phyloP scores from a whole-genome alignment of 2,113 vertebrate species.

The Phalacrocorax carbo region DNA sequence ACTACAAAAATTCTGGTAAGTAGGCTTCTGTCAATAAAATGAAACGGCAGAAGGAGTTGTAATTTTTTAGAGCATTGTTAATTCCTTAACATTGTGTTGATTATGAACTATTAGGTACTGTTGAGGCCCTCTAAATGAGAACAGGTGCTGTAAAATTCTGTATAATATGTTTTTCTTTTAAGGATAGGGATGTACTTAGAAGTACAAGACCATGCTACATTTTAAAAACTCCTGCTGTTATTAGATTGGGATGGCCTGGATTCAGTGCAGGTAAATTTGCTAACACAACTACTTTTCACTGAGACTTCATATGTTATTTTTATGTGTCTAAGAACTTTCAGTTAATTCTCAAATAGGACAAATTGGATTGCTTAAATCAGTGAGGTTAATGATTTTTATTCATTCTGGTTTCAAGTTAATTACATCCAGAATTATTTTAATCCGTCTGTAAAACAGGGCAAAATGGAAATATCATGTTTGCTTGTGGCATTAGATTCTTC shows the following conservation, averaged over 20 bases:
- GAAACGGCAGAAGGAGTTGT: neutral
- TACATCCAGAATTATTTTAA: neutral
- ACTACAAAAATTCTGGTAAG: slow-evolving; percentile 96
- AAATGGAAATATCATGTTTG: neutral
- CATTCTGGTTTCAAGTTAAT: neutral
- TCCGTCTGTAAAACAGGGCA: neutral
- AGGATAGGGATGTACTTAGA: neutral
- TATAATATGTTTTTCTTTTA: neutral
- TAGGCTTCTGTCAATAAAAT: neutral
- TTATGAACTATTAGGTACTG: neutral
- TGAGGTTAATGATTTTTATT: neutral
- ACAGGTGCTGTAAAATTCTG: neutral
- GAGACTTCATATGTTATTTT: neutral
- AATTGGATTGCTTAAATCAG: neutral
- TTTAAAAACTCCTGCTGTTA: neutral
- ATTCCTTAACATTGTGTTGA: neutral
- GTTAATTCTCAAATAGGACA: neutral
- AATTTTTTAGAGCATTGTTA: neutral
- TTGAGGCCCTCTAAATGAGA: neutral
- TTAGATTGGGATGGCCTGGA: neutral
- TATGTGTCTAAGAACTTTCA: neutral
- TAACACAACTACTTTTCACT: neutral
- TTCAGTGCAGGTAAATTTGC: neutral
- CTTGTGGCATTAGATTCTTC: neutral
- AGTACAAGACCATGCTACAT: neutral